Base-by-base conservation (phyloP, 2,888 invertebrate genomes). In the Sialis fuliginosa region DNA sequence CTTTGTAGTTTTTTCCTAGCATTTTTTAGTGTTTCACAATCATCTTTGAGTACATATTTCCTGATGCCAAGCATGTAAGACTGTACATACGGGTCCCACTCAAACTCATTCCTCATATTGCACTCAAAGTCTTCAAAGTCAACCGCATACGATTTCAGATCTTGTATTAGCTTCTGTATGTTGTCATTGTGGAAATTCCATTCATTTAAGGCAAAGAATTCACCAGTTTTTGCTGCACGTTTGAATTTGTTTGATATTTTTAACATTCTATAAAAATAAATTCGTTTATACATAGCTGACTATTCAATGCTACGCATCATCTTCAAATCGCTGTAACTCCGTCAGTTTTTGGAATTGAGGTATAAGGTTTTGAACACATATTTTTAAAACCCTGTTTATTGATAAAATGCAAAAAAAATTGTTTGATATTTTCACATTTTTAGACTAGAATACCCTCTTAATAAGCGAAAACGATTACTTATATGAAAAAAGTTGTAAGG, bases 41-140 rank as follows among this genome's bases (percentile, higher is more conserved):
- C 72, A 54, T 91, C 90, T 55, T 87, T 87, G 12, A 90, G 62
- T n/a, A 89, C 75, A 55, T 75, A 91, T 52, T 78, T 76, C 48
- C 91, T 72, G 40, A 91, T 86, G 0, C 92, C 93, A 52, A 87
- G 67, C 65, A 88, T 78, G 56, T 90, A 92, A 7, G 77, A 73
- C 33, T 81, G 77, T 12, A 91, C 72, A 56, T 91, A 93, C 0
- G 72, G 64, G 43, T 85, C 79, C 85, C 92, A 93, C 53, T 81
- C 69, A 49, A 90, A 69, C 12, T 70, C 66, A 5, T 70, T 70
- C 1, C 64, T 62, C 7, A 51, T 47, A 22, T 52, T 47, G 8
- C 58, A 53, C 42, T 83, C 66, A 61, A 86, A 86, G 32, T 68
- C 64, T 43, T 68, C 62, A 1, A 69, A 66, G 52, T 80, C 81